Evolutionary conservation across 2,113 vertebrate genomes (phyloP).

Genomic region (Atractosteus spatula): DNA sequence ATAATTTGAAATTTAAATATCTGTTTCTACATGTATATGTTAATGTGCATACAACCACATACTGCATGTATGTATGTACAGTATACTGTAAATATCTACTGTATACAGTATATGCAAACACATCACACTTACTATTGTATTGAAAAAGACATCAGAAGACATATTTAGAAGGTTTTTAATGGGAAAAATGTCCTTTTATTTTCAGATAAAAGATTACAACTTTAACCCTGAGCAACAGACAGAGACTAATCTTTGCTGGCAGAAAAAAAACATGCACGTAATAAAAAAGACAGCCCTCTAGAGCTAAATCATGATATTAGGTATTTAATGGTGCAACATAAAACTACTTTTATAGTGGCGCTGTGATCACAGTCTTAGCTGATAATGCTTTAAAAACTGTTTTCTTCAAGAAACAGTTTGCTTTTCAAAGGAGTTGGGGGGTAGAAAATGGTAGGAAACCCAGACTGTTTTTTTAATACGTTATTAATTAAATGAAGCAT

Average conservation of each 20-base stretch:
- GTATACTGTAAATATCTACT: too few relatives aligned
- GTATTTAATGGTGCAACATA: constrained; percentile 45
- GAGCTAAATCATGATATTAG: constrained; percentile 45
- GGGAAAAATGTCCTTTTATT: constrained; percentile 43
- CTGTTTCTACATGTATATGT: constrained; percentile 15
- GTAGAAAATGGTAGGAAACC: too few relatives aligned
- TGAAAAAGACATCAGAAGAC: not conserved
- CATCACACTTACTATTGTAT: constrained; percentile 52
- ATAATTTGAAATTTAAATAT: not conserved
- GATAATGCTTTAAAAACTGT: not conserved
- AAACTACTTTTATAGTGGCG: constrained; percentile 25
- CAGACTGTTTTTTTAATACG: too few relatives aligned
- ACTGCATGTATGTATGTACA: too few relatives aligned
- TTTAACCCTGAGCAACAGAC: constrained; percentile 58
- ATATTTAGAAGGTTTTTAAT: constrained; percentile 66
- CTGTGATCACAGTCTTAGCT: constrained; percentile 8
- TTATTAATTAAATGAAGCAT: too few relatives aligned
- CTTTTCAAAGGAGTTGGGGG: too few relatives aligned
- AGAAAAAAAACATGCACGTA: constrained; percentile 30
- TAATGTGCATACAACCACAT: not conserved
- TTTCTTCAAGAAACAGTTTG: too few relatives aligned
- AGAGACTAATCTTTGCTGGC: constrained; percentile 53
- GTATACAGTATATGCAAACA: too few relatives aligned
- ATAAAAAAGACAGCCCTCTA: constrained; percentile 37
- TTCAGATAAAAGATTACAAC: constrained; percentile 57